Evolutionary conservation across 2,113 vertebrate species (phyloP).

Genomic region (Leptosomus discolor): DNA sequence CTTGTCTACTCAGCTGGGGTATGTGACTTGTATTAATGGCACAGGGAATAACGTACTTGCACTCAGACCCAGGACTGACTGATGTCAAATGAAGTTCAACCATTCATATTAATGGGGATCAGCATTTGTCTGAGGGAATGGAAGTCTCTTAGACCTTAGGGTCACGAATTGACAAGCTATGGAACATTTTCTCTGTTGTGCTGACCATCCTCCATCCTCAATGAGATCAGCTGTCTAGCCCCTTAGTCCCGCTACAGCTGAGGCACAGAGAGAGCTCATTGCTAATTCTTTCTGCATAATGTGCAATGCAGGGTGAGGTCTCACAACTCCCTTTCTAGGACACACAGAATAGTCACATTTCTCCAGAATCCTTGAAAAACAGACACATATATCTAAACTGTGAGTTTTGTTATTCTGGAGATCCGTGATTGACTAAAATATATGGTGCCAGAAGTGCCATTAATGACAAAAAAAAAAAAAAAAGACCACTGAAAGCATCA

Average conservation of each 20-base stretch:
- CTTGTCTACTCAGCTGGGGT: not conserved
- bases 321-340: not conserved
- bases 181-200: not conserved
- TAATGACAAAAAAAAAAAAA: not conserved
- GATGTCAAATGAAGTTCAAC: conserved; percentile 61
- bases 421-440: not conserved
- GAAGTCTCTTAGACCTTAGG: conserved; percentile 34
- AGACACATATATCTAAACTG: not conserved
- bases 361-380: not conserved
- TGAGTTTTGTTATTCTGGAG: not conserved
- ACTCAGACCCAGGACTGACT: conserved; percentile 11
- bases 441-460: not conserved
- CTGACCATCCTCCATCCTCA: conserved; percentile 3
- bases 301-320: not conserved
- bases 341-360: not conserved
- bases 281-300: not conserved
- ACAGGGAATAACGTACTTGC: not conserved
- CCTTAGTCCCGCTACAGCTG: not conserved
- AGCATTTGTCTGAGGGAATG: conserved; percentile 23
- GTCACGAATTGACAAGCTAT: conserved; percentile 48
- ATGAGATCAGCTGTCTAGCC: conserved; percentile 41
- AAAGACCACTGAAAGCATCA: not conserved
- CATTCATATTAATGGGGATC: conserved; percentile 55
- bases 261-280: not conserved
- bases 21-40: conserved; percentile 29